Conservation (phyloP, 2,797 vertebrate genomes). For the Chloroceryle amazona region DNA sequence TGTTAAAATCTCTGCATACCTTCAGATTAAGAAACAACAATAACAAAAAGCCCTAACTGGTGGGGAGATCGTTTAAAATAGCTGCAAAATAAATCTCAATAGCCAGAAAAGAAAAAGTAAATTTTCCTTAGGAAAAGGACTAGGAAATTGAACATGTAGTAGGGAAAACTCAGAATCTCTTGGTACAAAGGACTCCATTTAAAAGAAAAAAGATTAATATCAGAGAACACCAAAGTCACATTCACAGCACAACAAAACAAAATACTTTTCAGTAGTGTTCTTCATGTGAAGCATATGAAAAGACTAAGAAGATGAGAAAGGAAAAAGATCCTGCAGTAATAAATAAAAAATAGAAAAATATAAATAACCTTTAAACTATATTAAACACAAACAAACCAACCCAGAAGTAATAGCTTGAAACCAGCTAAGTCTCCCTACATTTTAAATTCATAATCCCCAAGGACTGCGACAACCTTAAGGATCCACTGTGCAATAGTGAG, state of each 20-base stretch:
- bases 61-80: not conserved
- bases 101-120: not conserved
- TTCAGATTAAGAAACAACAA: not conserved
- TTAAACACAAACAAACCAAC: not conserved
- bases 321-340: not conserved
- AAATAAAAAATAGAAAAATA: not conserved
- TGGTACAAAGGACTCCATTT: not conserved
- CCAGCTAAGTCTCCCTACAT: not conserved
- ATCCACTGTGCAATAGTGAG: not conserved
- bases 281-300: not conserved
- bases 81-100: not conserved
- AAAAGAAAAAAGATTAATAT: not conserved
- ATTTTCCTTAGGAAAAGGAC: not conserved
- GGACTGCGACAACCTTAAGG: not conserved
- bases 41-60: not conserved
- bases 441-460: not conserved
- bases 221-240: not conserved
- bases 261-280: not conserved
- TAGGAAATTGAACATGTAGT: not conserved
- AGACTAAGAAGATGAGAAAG: not conserved
- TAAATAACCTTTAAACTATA: not conserved
- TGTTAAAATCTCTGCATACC: not conserved
- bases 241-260: not conserved
- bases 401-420: not conserved
- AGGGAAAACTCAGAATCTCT: not conserved